A percentile compares a stretch with the other conserved stretches of the same genome.
Conservation (phyloP, 2,113 vertebrate genomes). For the Prionailurus viverrinus region DNA sequence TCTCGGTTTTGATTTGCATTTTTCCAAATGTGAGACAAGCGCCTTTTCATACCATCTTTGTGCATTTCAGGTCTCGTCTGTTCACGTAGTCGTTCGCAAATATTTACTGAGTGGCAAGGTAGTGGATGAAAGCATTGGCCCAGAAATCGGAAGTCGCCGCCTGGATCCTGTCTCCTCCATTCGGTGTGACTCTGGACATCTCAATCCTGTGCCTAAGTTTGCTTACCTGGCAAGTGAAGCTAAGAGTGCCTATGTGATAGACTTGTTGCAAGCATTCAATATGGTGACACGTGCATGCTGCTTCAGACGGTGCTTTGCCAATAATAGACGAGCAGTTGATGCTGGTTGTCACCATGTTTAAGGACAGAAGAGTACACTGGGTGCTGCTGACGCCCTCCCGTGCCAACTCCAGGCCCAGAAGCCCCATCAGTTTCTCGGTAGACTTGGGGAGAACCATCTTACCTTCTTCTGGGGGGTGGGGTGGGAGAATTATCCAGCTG, state of each 20-base stretch:
- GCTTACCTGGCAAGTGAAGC: not conserved
- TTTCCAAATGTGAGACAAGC: not conserved
- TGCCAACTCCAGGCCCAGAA: not conserved
- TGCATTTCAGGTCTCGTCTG: not conserved
- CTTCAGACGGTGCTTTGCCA: not conserved
- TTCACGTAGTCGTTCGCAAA: not conserved
- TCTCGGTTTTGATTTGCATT: not conserved
- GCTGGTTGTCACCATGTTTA: not conserved
- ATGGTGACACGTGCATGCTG: too few relatives aligned
- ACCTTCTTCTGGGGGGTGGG: not conserved
- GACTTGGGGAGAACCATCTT: not conserved
- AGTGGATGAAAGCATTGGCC: not conserved
- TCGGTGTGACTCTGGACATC: not conserved
- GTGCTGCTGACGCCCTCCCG: not conserved
- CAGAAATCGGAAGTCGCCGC: not conserved
- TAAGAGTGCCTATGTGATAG: not conserved
- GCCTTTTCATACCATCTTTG: not conserved
- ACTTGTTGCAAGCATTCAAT: not conserved
- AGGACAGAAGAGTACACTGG: not conserved
- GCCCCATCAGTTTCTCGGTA: not conserved
- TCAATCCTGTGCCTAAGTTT: not conserved
- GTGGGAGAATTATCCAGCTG: too few relatives aligned
- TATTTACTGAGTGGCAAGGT: too few relatives aligned
- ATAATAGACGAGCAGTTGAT: not conserved
- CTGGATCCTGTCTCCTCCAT: not conserved